Evolutionary conservation across 2,797 vertebrate species (phyloP).

Genomic region (Melopsittacus undulatus): DNA sequence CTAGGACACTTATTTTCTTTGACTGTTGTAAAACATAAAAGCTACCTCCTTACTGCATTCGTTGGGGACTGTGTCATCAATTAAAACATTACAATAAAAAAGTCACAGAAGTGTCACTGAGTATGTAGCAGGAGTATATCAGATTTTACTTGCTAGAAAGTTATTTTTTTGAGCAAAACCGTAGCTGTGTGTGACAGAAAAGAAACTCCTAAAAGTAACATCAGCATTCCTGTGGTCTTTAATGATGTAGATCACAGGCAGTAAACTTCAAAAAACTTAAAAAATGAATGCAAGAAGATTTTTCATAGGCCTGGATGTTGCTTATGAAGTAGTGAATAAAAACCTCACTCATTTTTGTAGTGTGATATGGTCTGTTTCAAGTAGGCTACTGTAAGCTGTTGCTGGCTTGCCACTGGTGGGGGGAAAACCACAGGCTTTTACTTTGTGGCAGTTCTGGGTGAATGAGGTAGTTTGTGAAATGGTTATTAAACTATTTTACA

Average conservation of each 20-base stretch:
- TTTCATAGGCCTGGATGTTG: not conserved
- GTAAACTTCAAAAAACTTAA: not conserved
- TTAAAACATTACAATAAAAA: not conserved
- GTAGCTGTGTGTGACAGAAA: not conserved
- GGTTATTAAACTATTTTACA: not conserved
- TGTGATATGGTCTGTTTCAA: not conserved
- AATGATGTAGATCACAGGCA: not conserved
- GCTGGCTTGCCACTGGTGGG: not conserved
- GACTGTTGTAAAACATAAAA: not conserved
- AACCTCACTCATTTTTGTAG: rapidly evolving
- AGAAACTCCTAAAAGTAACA: not conserved
- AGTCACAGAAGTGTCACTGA: not conserved
- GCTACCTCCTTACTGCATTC: rapidly evolving
- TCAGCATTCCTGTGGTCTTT: not conserved
- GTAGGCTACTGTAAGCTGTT: not conserved
- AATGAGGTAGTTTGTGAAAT: not conserved
- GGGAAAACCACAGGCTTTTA: rapidly evolving
- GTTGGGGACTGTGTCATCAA: not conserved
- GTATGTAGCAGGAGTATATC: not conserved
- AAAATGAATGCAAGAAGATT: not conserved
- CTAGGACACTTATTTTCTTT: rapidly evolving
- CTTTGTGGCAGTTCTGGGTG: not conserved
- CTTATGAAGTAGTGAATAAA: not conserved
- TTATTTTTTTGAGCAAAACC: not conserved
- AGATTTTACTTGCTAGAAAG: not conserved